Evolutionary conservation across 2,113 vertebrate species (phyloP), one percentile per base, ranked within the genome.

Genomic region (Toxotes chatareus): DNA sequence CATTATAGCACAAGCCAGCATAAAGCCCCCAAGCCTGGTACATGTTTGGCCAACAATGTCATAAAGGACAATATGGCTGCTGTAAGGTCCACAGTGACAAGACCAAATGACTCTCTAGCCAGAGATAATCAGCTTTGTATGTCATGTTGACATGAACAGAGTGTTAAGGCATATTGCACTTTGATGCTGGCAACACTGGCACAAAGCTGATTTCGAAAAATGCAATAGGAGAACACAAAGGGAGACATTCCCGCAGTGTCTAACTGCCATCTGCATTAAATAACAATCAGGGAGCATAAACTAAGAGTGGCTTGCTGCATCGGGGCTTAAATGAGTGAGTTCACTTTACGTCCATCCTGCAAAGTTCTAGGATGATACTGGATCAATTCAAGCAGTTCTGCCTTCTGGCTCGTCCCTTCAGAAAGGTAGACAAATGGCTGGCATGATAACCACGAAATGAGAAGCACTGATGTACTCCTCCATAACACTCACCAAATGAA

Each of bases 61-160:
- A 92, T 93, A 90, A 92, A 91, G 91, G 84, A 92, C 87, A 92
- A 91, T 86, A 93, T 91, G 91, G 91, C 72, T 63, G 79, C 92
- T 90, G 82, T 84, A 79, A 86, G 85, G 88, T 92, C 91, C 88
- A 5, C 80, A 60, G 89, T 73, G 88, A 91, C 86, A 61, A 69
- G 76, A 75, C 85, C 85, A 88, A 93, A 93, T 92, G 88, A 93
- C 92, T 92, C 94, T 93, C 90, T 53, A 80, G 84, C 80, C 85
- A 84, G 85, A 83, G 77, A 92, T 94, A 93, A 94, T 91, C 89
- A 88, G 90, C 93, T 94, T 94, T 93, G 82, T 89, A 83, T 82
- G 89, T 90, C 85, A 86, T 91, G 91, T 94, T 88, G 86, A 94
- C 93, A 91, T 83, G 87, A 87, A 80, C 72, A 59, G 73, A 86